These are phyloP conservation scores for Drosophila meridiana DNA, from an alignment of 2,888 invertebrate species.

Conservation along the genomic window DNA sequence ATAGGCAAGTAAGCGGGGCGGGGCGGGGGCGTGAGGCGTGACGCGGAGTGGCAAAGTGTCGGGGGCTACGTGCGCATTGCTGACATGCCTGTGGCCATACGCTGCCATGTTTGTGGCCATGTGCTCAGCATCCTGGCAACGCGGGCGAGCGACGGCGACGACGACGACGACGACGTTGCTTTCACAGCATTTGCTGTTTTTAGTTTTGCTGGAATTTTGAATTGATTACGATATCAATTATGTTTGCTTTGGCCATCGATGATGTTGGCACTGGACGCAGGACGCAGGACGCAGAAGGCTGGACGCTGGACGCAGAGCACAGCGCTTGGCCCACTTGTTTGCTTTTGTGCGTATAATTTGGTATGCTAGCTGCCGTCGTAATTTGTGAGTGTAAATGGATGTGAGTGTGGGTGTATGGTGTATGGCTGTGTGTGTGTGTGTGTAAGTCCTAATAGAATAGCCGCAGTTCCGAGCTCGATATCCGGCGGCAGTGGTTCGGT, in stretches of 20 bases:
- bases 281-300: slow-evolving; percentile 7
- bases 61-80: slow-evolving; percentile 62
- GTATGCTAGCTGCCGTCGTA: slow-evolving; percentile 42
- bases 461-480: slow-evolving; percentile 47
- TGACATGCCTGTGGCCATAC: slow-evolving; percentile 69
- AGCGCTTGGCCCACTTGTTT: slow-evolving; percentile 63
- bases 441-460: slow-evolving; percentile 66
- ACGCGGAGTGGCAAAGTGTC: slow-evolving; percentile 39
- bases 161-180: slow-evolving; percentile 46
- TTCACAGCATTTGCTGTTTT: slow-evolving; percentile 77
- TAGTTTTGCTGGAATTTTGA: slow-evolving; percentile 81
- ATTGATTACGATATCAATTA: slow-evolving; percentile 83
- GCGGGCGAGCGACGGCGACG: slow-evolving; percentile 27
- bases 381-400: slow-evolving; percentile 51
- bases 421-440: slow-evolving; percentile 11
- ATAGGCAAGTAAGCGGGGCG: neutral
- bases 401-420: neutral
- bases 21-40: slow-evolving; percentile 14
- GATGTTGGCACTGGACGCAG: slow-evolving; percentile 43
- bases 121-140: slow-evolving; percentile 31
- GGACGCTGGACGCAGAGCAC: slow-evolving; percentile 6
- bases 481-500: slow-evolving; percentile 46
- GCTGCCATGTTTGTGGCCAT: slow-evolving; percentile 51
- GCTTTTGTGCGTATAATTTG: slow-evolving; percentile 76
- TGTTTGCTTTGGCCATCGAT: slow-evolving; percentile 78